Conservation (phyloP, 1,140 invertebrate species). For the Nasonia vitripennis region DNA sequence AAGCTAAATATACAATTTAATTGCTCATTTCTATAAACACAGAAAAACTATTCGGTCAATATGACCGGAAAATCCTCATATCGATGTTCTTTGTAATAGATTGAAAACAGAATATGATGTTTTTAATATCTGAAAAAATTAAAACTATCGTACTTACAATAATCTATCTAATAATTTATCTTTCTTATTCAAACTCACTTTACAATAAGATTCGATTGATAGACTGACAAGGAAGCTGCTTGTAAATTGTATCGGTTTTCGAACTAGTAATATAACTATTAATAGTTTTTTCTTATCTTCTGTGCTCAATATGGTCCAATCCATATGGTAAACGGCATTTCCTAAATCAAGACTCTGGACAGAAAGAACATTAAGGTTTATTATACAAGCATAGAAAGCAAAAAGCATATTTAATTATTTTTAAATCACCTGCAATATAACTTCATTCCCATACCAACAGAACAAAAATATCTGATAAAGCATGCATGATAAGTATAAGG, state of each 20-base stretch:
- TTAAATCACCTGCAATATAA: slow-evolving; percentile 59
- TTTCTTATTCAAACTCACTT: slow-evolving; percentile 49
- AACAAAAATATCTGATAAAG: slow-evolving; percentile 60
- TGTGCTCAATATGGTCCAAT: slow-evolving; percentile 54
- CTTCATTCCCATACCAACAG: slow-evolving; percentile 64
- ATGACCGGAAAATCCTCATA: not conserved
- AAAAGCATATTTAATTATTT: not conserved
- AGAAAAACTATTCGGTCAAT: not conserved
- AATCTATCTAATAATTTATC: too few relatives aligned
- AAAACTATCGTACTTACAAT: not conserved
- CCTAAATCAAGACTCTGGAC: slow-evolving; percentile 56
- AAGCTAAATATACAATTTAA: not conserved
- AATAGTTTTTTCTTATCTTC: slow-evolving; percentile 53
- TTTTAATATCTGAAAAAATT: slow-evolving; percentile 58
- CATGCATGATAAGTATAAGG: slow-evolving; percentile 61
- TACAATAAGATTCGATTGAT: slow-evolving; percentile 59
- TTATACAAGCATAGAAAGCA: not conserved
- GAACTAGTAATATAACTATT: slow-evolving; percentile 52
- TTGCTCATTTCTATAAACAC: not conserved
- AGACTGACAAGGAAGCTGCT: slow-evolving; percentile 58
- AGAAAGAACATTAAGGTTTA: not conserved
- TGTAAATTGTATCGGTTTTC: slow-evolving; percentile 60
- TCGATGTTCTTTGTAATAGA: slow-evolving; percentile 13
- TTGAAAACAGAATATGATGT: slow-evolving; percentile 61
- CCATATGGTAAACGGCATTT: slow-evolving; percentile 54